These are phyloP conservation scores for Troides helena DNA, from an alignment of 2,888 invertebrate species.

Conservation along the genomic window DNA sequence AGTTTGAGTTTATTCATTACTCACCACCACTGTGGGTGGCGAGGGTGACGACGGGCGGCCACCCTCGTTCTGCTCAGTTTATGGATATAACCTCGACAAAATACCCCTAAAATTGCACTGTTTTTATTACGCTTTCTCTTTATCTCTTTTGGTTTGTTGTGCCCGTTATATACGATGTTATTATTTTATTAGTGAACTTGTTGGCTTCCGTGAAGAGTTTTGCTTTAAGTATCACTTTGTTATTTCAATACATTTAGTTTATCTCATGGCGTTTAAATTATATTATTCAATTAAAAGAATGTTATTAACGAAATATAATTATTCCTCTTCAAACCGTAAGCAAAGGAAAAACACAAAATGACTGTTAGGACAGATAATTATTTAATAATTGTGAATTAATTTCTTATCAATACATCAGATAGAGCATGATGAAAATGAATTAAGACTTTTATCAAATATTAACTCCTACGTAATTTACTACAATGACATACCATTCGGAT, in stretches of 20 bases:
- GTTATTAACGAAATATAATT: not conserved
- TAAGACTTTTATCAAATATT: not conserved
- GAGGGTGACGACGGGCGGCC: conserved; percentile 38
- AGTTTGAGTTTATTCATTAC: conserved; percentile 80
- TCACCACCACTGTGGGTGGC: conserved; percentile 57
- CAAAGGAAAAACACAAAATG: too few relatives aligned
- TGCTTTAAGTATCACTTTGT: conserved; percentile 26
- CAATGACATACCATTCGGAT: not conserved
- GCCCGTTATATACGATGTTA: conserved; percentile 70
- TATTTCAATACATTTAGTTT: not conserved
- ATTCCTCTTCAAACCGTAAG: too few relatives aligned
- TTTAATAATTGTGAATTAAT: too few relatives aligned
- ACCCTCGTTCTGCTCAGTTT: conserved; percentile 63
- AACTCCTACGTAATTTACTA: not conserved
- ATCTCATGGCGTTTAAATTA: not conserved
- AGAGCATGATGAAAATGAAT: not conserved
- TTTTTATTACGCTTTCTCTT: conserved; percentile 79
- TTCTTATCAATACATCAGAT: too few relatives aligned
- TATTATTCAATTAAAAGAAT: not conserved
- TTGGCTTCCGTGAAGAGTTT: conserved; percentile 30
- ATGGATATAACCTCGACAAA: conserved; percentile 81
- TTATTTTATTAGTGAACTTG: conserved; percentile 72
- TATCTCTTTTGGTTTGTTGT: conserved; percentile 78
- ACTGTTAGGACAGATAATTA: too few relatives aligned
- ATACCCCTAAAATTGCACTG: conserved; percentile 81